A percentile compares a stretch with the other conserved stretches of the same genome.
phyloP scores from a whole-genome alignment of 2,888 invertebrate genomes.

The Oligia strigilis region DNA sequence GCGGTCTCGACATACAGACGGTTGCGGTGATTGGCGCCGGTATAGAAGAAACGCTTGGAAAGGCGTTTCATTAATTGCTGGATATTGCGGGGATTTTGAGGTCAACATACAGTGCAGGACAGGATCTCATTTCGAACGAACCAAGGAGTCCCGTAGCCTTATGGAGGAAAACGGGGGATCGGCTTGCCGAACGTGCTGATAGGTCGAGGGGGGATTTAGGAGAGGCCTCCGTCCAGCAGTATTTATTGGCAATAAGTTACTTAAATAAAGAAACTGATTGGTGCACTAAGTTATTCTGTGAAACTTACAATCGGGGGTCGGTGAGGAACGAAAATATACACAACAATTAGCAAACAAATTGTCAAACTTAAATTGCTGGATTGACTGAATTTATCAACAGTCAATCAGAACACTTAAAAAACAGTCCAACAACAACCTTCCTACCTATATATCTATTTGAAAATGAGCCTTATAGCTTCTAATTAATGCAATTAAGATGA shows the following conservation, averaged over 20 bases:
- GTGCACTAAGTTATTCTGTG: background rate
- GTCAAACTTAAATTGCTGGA: background rate
- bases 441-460: no score
- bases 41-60: no score
- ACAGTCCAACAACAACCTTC: no score
- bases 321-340: background rate
- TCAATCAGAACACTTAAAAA: background rate
- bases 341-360: background rate
- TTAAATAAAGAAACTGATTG: slow-evolving; percentile 1
- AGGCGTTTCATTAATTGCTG: no score
- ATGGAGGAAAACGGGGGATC: no score
- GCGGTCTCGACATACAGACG: no score
- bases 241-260: background rate
- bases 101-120: no score
- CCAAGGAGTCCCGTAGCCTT: no score
- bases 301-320: background rate
- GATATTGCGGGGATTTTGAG: no score
- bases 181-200: no score
- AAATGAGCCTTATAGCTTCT: background rate
- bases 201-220: background rate
- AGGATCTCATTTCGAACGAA: no score
- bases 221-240: slow-evolving; percentile 13
- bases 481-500: background rate
- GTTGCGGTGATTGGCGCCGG: no score
- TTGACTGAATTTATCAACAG: background rate